A percentile compares a stretch with the other conserved stretches of the same genome.
Evolutionary conservation across 30 jellyfish, hydroid and myxozoan species (phyloP).

Genomic region (Haliclystus octoradiatus): DNA sequence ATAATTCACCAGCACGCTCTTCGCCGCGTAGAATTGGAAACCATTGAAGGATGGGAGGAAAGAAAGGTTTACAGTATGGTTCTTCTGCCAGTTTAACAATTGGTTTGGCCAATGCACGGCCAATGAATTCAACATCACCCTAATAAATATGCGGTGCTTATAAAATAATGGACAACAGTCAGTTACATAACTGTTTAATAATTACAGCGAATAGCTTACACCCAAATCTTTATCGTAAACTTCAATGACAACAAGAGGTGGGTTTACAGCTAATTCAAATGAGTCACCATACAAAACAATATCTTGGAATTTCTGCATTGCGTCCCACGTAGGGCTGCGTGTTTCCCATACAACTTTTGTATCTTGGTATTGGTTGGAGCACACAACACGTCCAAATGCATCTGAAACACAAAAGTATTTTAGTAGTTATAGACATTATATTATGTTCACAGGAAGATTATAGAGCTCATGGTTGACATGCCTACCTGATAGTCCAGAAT

Average conservation of each 20-base stretch:
- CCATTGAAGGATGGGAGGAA: slow-evolving; percentile 96
- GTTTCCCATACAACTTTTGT: slow-evolving; percentile 84
- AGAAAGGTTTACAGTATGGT: slow-evolving; percentile 66
- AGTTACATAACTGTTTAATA: no score
- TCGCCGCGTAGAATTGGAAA: slow-evolving; percentile 84
- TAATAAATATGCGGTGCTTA: no score
- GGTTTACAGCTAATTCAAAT: slow-evolving; percentile 86
- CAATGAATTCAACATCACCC: slow-evolving; percentile 75
- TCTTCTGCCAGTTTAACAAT: slow-evolving; percentile 75
- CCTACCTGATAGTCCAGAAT: slow-evolving; percentile 87
- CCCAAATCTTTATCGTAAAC: slow-evolving; percentile 77
- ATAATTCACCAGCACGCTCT: slow-evolving; percentile 81
- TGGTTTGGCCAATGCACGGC: slow-evolving; percentile 88
- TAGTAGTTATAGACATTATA: neutral
- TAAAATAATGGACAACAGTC: no score
- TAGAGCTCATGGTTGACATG: no score
- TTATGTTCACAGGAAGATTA: neutral
- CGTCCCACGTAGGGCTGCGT: slow-evolving; percentile 96
- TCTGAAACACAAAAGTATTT: slow-evolving; percentile 18
- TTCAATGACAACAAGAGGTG: slow-evolving; percentile 90
- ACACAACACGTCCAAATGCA: slow-evolving; percentile 84
- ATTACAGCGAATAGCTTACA: slow-evolving; percentile 5
- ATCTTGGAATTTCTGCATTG: slow-evolving; percentile 51
- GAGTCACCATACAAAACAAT: slow-evolving; percentile 89
- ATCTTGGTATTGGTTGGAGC: slow-evolving; percentile 67